Conservation (phyloP, 2,113 vertebrate genomes). For the Lucifuga dentata region DNA sequence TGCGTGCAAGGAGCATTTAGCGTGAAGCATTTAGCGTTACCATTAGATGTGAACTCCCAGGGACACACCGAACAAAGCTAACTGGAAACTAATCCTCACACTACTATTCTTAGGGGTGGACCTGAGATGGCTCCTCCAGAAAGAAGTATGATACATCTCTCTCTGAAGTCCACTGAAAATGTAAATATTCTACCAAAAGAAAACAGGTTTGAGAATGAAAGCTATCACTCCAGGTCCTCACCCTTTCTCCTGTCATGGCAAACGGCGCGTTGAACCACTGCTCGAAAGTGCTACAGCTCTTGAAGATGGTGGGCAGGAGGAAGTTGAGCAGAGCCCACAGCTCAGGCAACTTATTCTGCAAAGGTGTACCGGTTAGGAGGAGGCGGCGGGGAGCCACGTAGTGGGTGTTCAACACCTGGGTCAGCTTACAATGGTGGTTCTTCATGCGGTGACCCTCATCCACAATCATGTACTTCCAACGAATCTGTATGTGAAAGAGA, state of each 20-base stretch:
- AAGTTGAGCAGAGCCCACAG: conserved; percentile 99
- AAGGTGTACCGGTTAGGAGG: conserved; percentile 93
- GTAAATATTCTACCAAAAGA: too few species aligned
- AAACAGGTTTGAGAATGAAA: background rate
- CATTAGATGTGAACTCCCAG: too few species aligned
- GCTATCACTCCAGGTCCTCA: conserved; percentile 52
- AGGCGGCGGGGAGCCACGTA: conserved; percentile 95
- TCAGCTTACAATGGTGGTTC: conserved; percentile 98
- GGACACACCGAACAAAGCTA: too few species aligned
- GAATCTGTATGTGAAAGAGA: conserved; percentile 83
- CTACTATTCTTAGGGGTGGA: too few species aligned
- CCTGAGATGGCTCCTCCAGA: too few species aligned
- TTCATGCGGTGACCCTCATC: conserved; percentile 99
- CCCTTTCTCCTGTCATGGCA: conserved; percentile 98
- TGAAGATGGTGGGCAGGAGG: conserved; percentile 97
- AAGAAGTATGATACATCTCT: too few species aligned
- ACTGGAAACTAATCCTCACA: too few species aligned
- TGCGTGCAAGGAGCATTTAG: too few species aligned
- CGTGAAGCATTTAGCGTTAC: too few species aligned
- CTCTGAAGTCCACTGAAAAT: too few species aligned
- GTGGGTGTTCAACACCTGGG: conserved; percentile 97
- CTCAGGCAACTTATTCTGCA: conserved; percentile 97
- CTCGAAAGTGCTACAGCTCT: conserved; percentile 98
- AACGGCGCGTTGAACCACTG: conserved; percentile 99
- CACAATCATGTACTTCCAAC: conserved; percentile 99